Evolutionary conservation across 2,113 vertebrate species (phyloP).

Genomic region (Melanerpes aurifrons): DNA sequence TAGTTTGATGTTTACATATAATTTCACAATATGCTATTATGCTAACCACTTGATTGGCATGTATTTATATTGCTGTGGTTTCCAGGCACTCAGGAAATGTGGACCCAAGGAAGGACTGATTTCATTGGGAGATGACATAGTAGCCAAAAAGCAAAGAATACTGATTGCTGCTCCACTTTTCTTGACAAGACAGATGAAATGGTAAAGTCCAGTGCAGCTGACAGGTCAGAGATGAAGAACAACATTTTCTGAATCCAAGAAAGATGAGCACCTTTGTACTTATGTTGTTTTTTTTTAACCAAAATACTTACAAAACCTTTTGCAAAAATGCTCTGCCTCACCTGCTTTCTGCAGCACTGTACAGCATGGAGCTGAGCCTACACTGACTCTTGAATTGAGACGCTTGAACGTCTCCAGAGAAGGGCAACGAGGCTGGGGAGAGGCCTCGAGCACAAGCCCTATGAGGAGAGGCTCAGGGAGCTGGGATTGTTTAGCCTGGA

Average conservation of each 20-base stretch:
- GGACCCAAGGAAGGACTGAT: neutral
- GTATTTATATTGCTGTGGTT: conserved; percentile 46
- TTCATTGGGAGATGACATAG: conserved; percentile 21
- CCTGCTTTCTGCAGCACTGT: neutral
- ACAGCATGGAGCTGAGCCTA: accelerated
- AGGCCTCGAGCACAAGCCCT: too few species aligned
- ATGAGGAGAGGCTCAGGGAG: too few species aligned
- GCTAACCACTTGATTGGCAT: conserved; percentile 52
- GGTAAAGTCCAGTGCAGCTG: neutral
- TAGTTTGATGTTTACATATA: conserved; percentile 50
- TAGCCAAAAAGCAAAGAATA: conserved; percentile 38
- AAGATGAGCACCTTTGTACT: neutral
- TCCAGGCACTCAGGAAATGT: conserved; percentile 33
- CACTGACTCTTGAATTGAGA: neutral
- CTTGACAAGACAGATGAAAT: neutral
- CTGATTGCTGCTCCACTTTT: conserved; percentile 7
- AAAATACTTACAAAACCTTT: neutral
- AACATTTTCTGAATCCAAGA: neutral
- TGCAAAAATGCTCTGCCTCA: neutral
- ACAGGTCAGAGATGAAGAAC: conserved; percentile 10
- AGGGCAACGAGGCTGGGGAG: too few species aligned
- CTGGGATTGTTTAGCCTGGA: too few species aligned
- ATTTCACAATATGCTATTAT: conserved; percentile 61
- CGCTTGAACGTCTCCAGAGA: too few species aligned
- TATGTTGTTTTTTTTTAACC: neutral